These are phyloP conservation scores for Laterallus jamaicensis DNA, from an alignment of 2,113 vertebrate genomes.

Conservation along the genomic window DNA sequence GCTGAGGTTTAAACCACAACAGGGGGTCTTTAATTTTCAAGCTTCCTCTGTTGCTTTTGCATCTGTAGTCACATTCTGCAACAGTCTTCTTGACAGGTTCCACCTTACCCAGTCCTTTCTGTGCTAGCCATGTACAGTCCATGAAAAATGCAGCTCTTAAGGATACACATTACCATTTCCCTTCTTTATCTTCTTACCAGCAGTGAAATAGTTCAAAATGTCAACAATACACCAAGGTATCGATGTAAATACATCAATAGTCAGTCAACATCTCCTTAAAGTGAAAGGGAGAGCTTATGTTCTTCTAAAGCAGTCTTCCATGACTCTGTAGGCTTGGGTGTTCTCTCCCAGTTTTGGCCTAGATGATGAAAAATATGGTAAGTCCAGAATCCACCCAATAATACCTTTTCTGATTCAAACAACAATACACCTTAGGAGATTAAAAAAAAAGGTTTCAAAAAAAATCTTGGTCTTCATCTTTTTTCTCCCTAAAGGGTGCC, in stretches of 20 bases:
- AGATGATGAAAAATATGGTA: not conserved
- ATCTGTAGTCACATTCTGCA: not conserved
- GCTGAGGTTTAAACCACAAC: too few relatives aligned
- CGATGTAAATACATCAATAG: not conserved
- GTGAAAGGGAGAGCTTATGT: not conserved
- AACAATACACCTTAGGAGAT: not conserved
- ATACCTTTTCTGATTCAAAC: not conserved
- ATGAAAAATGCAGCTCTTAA: not conserved
- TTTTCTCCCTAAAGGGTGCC: not conserved
- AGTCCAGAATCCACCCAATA: not conserved
- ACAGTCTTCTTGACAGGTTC: not conserved
- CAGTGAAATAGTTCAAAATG: not conserved
- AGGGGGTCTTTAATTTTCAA: not conserved
- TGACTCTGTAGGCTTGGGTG: not conserved
- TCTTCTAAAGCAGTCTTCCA: not conserved
- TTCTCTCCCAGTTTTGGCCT: not conserved
- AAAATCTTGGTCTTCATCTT: not conserved
- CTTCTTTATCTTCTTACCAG: not conserved
- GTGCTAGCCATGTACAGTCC: not conserved
- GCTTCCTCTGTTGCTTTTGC: not conserved
- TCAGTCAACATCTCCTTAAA: fast-evolving
- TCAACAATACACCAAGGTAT: not conserved
- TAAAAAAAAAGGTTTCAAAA: not conserved
- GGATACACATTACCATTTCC: not conserved
- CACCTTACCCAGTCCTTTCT: not conserved